Evolutionary conservation across 1,140 invertebrate species (phyloP).

Genomic region (Oncopeltus fasciatus): DNA sequence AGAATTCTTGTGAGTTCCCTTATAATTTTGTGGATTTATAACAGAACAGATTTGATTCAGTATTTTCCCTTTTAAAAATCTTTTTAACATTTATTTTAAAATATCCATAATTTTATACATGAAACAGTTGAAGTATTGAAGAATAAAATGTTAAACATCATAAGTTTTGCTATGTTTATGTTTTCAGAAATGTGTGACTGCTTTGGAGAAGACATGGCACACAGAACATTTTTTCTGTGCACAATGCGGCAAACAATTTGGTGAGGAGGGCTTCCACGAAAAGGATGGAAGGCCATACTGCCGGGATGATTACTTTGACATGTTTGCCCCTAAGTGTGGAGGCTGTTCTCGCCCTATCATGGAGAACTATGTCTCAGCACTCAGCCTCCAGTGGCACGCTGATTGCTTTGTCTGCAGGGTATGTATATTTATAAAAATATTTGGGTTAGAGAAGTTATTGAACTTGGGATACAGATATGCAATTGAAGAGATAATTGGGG

Average conservation of each 20-base stretch:
- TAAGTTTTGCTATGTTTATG: too few species aligned
- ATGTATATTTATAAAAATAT: conserved; percentile 37
- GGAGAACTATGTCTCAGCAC: conserved; percentile 96
- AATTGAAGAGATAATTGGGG: too few species aligned
- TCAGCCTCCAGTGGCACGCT: conserved; percentile 97
- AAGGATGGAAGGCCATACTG: conserved; percentile 89
- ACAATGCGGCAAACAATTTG: conserved; percentile 92
- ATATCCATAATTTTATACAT: too few species aligned
- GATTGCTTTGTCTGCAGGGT: conserved; percentile 99
- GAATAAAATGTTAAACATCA: too few species aligned
- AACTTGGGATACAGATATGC: too few species aligned
- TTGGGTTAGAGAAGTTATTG: too few species aligned
- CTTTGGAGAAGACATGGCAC: conserved; percentile 96
- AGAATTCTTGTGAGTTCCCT: too few species aligned
- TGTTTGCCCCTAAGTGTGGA: conserved; percentile 98
- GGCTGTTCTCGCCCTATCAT: conserved; percentile 93
- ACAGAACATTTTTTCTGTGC: conserved; percentile 99
- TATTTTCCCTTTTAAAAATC: too few species aligned
- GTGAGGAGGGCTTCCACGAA: conserved; percentile 92
- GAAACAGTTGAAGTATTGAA: too few species aligned
- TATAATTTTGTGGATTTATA: too few species aligned
- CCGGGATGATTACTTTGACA: conserved; percentile 89
- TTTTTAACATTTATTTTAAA: too few species aligned
- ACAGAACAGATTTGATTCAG: too few species aligned
- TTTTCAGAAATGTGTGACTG: conserved; percentile 92